Base-by-base conservation (phyloP, 2,888 invertebrate species). In the Neocrepidodera transversa region DNA sequence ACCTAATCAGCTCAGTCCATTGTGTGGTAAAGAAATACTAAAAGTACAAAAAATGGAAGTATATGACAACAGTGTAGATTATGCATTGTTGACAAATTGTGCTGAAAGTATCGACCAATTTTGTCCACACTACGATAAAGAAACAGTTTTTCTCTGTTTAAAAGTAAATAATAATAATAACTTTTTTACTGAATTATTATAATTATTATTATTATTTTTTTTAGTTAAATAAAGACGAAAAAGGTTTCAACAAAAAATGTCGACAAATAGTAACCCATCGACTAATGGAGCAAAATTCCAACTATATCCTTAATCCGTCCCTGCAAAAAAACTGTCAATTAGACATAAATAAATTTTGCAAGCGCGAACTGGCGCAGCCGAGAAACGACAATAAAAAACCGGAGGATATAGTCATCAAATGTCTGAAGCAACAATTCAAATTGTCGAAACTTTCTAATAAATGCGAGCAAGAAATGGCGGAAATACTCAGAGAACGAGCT, bases 221-320 rank as follows among this genome's bases (percentile, higher is more conserved):
- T 45, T 79, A 87, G 84, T 84, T 82, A 60, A 86, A 90, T 74
- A 90, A 89, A 71, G 89, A 93, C 72, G 88, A 92, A 71, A 81
- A 84, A 0, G 85, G 86, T 14, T 96, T 96, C 79, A 92, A 92
- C 75, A 86, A 88, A 55, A 89, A 89, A 64, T 97, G 97, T 76
- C 89, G 90, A 74, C 81, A 87, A 53, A 86, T 95, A 13, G 90
- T 97, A n/a, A 84, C 92, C 0, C 90, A 91, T 74, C 86, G 96
- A 68, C 90, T 95, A 87, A 89, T 93, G 65, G 93, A 95, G 78
- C 93, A 93, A 78, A 93, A 92, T 74, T 86, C 89, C 58, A 97
- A 97, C 80, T 93, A 91, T 73, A 86, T 95, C 61, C 88, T 97
- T 63, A 95, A 97, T 81, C 92, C 91, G 2, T 86, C 89, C 16